Evolutionary conservation across 2,888 invertebrate species (phyloP).

Genomic region (Micropterix aruncella): DNA sequence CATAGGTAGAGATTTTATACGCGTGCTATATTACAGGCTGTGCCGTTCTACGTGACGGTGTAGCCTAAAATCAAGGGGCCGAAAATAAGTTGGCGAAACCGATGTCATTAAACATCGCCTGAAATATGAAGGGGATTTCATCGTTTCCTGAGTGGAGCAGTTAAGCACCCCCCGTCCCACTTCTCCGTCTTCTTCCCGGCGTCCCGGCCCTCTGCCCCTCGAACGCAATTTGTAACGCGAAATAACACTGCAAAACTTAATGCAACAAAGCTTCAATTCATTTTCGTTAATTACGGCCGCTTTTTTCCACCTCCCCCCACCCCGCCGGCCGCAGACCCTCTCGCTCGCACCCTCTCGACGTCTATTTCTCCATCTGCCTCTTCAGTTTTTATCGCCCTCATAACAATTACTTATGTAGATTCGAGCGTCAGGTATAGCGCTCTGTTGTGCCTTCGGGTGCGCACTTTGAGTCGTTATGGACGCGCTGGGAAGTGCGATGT

Average conservation of each 20-base stretch:
- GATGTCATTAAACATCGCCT: too few species aligned
- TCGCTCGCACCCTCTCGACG: conserved; percentile 7
- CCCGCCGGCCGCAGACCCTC: background rate
- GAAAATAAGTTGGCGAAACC: too few species aligned
- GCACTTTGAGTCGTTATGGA: background rate
- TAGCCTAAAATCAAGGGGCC: too few species aligned
- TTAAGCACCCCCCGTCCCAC: too few species aligned
- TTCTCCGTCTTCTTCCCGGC: too few species aligned
- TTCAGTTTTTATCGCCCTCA: conserved; percentile 14
- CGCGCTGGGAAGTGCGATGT: background rate
- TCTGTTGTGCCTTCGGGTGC: background rate
- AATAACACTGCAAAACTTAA: conserved; percentile 1
- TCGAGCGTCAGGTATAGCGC: background rate
- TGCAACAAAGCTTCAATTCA: conserved; percentile 22
- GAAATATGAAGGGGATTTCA: too few species aligned
- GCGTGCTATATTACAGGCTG: too few species aligned
- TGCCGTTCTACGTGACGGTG: too few species aligned
- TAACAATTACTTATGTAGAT: conserved; percentile 22
- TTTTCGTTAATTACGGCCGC: conserved; percentile 23
- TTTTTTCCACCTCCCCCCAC: conserved; percentile 16
- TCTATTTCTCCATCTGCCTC: conserved; percentile 9
- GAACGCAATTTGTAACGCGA: background rate
- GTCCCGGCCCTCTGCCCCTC: too few species aligned
- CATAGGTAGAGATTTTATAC: too few species aligned
- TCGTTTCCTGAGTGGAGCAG: too few species aligned